Base-by-base conservation (phyloP, 2,797 vertebrate species). In the Bradypus variegatus region DNA sequence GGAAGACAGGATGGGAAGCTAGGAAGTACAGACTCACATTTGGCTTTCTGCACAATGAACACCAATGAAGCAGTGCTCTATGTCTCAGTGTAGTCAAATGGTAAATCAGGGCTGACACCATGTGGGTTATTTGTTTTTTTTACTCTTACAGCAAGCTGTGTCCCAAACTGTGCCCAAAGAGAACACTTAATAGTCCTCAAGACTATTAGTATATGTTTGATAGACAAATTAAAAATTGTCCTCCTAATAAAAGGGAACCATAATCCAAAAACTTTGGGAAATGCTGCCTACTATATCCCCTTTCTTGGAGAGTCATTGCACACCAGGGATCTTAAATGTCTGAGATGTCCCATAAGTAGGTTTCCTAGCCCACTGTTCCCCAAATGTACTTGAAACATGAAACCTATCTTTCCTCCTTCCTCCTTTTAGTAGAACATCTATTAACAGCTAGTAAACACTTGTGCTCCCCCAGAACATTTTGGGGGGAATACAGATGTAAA, bases 1-100 rank as follows among this genome's bases (percentile, higher is more conserved):
- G 55, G 45, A 72, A 84, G 41, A 11, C 1, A 19, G 55, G 31
- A 41, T 38, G 58, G 62, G 31, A 25, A 14, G 2, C 4, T 12
- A 23, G 11, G 10, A 67, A 50, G 72, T 13, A 65, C 8, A 55
- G 58, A 36, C 73, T 67, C 45, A 48, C 8, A 0, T 21, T 90
- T 53, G 41, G 67, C 69, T 72, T 65, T 76, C 81, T 55, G 38
- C 64, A 7, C 11, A 67, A 4, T 48, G 33, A 50, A 18, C 6
- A 1, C 6, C 1, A 2, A 19, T 4, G 36, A 12, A 62, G 27
- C 15, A 10, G 3, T 36, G 64, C 50, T 62, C 3, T 0, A 11
- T 72, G 81, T 60, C 84, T 83, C 45, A 29, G 48, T 93, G 88
- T 94, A 91, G 55, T 14, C 41, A 64, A 53, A 70, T 29, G 62